These are phyloP conservation scores for Tragopan temminckii DNA, from an alignment of 2,797 vertebrate genomes.

Conservation along the genomic window DNA sequence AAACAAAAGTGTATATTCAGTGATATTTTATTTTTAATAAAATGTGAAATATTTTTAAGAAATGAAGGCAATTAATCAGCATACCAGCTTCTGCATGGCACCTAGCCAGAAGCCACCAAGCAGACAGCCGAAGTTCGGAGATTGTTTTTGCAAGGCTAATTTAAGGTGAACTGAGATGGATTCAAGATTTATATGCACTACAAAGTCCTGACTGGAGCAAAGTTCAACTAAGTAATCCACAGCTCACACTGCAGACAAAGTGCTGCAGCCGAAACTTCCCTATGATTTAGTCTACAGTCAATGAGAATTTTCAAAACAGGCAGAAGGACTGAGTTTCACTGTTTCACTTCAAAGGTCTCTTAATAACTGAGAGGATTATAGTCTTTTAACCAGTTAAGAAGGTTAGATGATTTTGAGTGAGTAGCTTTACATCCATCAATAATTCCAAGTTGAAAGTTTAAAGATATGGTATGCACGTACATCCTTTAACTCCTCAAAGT, in stretches of 20 bases:
- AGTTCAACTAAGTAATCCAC: constrained; percentile 84
- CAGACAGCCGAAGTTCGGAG: constrained; percentile 79
- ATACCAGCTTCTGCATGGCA: constrained; percentile 83
- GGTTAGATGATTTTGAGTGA: constrained; percentile 79
- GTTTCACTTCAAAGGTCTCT: constrained; percentile 92
- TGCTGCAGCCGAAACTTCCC: constrained; percentile 62
- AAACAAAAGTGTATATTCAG: constrained; percentile 78
- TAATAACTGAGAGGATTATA: constrained; percentile 90
- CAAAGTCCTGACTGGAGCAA: constrained; percentile 82
- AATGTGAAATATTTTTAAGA: constrained; percentile 56
- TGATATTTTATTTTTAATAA: constrained; percentile 54
- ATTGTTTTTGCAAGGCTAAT: constrained; percentile 82
- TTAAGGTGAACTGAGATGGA: constrained; percentile 83
- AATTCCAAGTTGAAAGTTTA: constrained; percentile 76
- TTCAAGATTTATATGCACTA: constrained; percentile 86
- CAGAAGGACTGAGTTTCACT: constrained; percentile 81
- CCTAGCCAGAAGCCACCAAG: constrained; percentile 84
- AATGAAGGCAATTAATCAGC: constrained; percentile 83
- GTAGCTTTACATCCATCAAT: constrained; percentile 76
- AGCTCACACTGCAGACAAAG: constrained; percentile 72
- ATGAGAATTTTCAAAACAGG: constrained; percentile 87
- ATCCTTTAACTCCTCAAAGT: constrained; percentile 60
- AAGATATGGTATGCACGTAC: not conserved
- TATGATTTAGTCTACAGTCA: constrained; percentile 77
- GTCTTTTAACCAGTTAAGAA: constrained; percentile 88